Evolutionary conservation across 2,113 vertebrate species (phyloP).

Genomic region (Symphodus melops): DNA sequence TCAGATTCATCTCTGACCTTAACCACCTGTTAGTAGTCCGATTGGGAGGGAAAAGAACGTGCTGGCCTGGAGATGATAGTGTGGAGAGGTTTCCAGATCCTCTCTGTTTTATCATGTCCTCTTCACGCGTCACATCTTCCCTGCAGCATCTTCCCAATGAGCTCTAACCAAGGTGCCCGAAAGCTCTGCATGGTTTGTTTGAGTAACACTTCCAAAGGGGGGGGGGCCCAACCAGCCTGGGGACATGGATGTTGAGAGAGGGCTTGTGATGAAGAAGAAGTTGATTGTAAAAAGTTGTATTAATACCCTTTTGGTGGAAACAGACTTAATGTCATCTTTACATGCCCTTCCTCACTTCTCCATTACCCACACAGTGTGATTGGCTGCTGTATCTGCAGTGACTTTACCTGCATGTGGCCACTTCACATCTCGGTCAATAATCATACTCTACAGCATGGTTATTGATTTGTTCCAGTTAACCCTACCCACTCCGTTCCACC

Average conservation of each 20-base stretch:
- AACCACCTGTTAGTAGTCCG: constrained; percentile 61
- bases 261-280: constrained; percentile 65
- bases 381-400: constrained; percentile 76
- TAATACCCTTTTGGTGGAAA: background rate
- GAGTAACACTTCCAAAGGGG: constrained; percentile 72
- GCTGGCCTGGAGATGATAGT: constrained; percentile 39
- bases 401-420: constrained; percentile 89
- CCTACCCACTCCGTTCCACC: constrained; percentile 79
- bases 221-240: constrained; percentile 84
- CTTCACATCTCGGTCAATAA: constrained; percentile 87
- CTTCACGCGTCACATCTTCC: constrained; percentile 18
- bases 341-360: constrained; percentile 93
- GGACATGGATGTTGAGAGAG: constrained; percentile 96
- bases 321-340: constrained; percentile 6
- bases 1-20: constrained; percentile 65
- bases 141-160: constrained; percentile 63
- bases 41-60: constrained; percentile 50
- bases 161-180: constrained; percentile 88
- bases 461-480: constrained; percentile 88
- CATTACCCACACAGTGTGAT: constrained; percentile 86
- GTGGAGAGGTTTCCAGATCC: constrained; percentile 21
- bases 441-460: constrained; percentile 88
- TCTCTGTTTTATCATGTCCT: constrained; percentile 48
- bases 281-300: constrained; percentile 26
- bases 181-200: constrained; percentile 94